These are phyloP conservation scores for Cynodonichthys magdalenae DNA, from an alignment of 2,797 vertebrate species.

Conservation along the genomic window DNA sequence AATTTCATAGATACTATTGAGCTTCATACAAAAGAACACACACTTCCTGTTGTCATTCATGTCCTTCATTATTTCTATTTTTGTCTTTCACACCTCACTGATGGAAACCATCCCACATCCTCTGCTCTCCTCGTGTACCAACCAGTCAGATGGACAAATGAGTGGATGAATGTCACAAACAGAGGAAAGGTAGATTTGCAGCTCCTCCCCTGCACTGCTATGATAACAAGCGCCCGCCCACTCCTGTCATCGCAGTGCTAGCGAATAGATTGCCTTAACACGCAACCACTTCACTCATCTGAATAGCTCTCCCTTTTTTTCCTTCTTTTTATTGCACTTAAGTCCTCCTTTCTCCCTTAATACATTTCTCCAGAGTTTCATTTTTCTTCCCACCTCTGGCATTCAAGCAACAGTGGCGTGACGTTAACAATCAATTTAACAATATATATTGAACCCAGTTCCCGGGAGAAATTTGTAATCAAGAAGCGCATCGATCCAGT, in stretches of 20 bases:
- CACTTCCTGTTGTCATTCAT: neutral
- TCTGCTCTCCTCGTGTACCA: conserved; percentile 4
- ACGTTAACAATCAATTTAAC: conserved; percentile 72
- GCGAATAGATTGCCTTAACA: conserved; percentile 61
- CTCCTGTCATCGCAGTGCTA: conserved; percentile 48
- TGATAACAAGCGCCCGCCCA: conserved; percentile 56
- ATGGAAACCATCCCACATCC: conserved; percentile 13
- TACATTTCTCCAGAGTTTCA: conserved; percentile 47
- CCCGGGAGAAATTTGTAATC: conserved; percentile 72
- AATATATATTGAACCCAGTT: conserved; percentile 67
- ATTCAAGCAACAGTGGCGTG: conserved; percentile 53
- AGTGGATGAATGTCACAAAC: conserved; percentile 28
- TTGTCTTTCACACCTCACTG: conserved; percentile 19
- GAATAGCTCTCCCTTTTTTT: conserved; percentile 32
- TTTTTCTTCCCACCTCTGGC: conserved; percentile 61
- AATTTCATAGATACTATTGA: no score
- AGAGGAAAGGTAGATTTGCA: conserved; percentile 47
- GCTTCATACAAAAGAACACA: neutral
- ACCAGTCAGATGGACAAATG: conserved; percentile 36
- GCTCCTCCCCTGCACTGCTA: conserved; percentile 46
- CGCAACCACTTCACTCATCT: conserved; percentile 51
- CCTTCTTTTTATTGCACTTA: conserved; percentile 45
- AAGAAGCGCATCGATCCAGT: conserved; percentile 64
- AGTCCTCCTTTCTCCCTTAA: conserved; percentile 28
- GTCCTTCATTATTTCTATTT: conserved; percentile 12